Conservation (phyloP, 2,797 vertebrate genomes). For the Clarias platycephalus region DNA sequence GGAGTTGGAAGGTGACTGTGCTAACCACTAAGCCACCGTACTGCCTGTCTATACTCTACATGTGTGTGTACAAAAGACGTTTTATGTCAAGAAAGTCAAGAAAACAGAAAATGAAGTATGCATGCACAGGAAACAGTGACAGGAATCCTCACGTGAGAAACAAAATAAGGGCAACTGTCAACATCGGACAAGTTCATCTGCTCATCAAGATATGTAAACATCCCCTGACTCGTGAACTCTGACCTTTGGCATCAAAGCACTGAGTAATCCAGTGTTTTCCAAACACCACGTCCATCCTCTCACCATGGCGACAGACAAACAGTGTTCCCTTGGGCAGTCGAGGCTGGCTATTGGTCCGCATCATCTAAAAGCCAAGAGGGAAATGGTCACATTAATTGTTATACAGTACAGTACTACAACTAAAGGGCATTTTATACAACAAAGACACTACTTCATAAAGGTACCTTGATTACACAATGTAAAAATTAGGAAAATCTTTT, state of each 20-base stretch:
- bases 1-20: too few relatives aligned
- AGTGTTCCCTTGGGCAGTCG: conserved; percentile 86
- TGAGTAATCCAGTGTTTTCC: conserved; percentile 97
- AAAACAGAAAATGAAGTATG: not conserved
- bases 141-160: not conserved
- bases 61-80: not conserved
- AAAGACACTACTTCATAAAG: not conserved
- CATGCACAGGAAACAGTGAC: conserved; percentile 5
- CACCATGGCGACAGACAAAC: conserved; percentile 96
- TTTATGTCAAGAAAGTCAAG: too few relatives aligned
- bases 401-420: not conserved
- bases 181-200: not conserved
- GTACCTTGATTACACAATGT: not conserved
- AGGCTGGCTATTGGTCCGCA: conserved; percentile 75
- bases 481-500: not conserved
- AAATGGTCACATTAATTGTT: conserved; percentile 4
- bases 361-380: conserved; percentile 70
- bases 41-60: too few relatives aligned
- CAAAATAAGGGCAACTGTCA: not conserved
- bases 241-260: conserved; percentile 98
- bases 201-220: conserved; percentile 12
- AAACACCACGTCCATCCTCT: conserved; percentile 98
- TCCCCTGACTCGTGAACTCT: conserved; percentile 50
- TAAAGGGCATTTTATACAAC: not conserved
- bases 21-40: too few relatives aligned